Evolutionary conservation across 2,888 invertebrate species (phyloP).

Genomic region (Thera britannica): DNA sequence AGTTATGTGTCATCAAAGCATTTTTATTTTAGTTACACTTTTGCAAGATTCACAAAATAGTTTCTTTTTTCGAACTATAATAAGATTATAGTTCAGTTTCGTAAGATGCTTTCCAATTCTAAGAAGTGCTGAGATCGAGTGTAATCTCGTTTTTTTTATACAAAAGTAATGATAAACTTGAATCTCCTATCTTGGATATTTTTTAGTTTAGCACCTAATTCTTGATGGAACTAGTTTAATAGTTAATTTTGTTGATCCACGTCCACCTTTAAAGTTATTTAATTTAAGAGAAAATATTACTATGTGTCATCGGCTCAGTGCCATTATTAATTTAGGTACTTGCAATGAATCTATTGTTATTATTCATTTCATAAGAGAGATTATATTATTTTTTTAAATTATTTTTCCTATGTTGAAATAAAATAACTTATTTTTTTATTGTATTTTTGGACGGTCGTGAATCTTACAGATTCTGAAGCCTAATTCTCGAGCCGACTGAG

Average conservation of each 20-base stretch:
- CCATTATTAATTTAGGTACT: conserved; percentile 20
- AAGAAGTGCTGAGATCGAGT: conserved; percentile 3
- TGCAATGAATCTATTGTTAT: conserved; percentile 8
- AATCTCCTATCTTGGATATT: conserved; percentile 21
- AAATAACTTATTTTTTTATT: conserved; percentile 21
- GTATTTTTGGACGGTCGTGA: conserved; percentile 26
- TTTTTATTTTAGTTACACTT: conserved; percentile 6
- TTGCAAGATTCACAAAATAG: conserved; percentile 8
- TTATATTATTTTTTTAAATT: conserved; percentile 23
- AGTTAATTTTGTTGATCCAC: conserved; percentile 8
- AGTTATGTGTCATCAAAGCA: conserved; percentile 30
- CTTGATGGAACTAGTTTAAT: conserved; percentile 6
- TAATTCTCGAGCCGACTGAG: too few relatives aligned
- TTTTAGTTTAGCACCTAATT: neutral
- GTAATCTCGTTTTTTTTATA: conserved; percentile 4
- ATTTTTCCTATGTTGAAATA: conserved; percentile 19
- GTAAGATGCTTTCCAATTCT: conserved; percentile 5
- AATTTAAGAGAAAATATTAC: conserved; percentile 7
- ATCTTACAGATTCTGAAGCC: conserved; percentile 4
- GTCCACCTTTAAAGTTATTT: conserved; percentile 9
- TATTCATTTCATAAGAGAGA: conserved; percentile 21
- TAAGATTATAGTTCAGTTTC: conserved; percentile 49
- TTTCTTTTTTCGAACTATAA: conserved; percentile 41
- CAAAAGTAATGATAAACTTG: conserved; percentile 1
- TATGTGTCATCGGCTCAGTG: conserved; percentile 20